These are phyloP conservation scores for Chionoecetes opilio DNA, from an alignment of 1,140 invertebrate genomes.

Conservation along the genomic window DNA sequence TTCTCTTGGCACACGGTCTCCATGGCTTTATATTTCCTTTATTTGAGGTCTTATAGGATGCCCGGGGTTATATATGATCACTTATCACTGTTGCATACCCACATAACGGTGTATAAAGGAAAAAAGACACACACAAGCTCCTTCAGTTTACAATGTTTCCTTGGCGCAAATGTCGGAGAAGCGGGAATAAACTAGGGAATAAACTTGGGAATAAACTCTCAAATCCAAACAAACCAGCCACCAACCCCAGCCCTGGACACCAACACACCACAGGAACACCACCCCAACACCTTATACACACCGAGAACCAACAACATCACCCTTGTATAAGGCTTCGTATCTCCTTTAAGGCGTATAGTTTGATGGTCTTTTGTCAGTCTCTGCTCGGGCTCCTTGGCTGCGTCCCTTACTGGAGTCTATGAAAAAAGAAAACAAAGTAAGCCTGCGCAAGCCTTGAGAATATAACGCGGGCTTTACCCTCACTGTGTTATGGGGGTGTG, in stretches of 20 bases:
- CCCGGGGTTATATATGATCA: slow-evolving; percentile 55
- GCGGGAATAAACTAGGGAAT: too few species aligned
- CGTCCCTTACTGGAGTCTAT: slow-evolving; percentile 58
- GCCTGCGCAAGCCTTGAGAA: slow-evolving; percentile 77
- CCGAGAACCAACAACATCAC: too few species aligned
- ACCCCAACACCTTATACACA: not conserved
- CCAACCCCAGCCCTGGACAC: slow-evolving; percentile 57
- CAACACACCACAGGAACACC: slow-evolving; percentile 14
- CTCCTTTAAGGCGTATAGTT: not conserved
- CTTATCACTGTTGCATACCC: slow-evolving; percentile 61
- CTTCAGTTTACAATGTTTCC: slow-evolving; percentile 79
- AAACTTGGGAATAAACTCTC: slow-evolving; percentile 74
- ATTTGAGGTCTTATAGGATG: slow-evolving; percentile 65
- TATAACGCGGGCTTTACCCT: slow-evolving; percentile 77
- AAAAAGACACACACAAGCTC: slow-evolving; percentile 67
- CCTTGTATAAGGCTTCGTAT: not conserved
- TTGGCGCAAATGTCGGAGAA: slow-evolving; percentile 78
- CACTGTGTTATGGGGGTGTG: not conserved
- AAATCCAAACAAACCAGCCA: slow-evolving; percentile 79
- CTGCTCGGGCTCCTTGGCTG: slow-evolving; percentile 19
- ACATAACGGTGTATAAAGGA: slow-evolving; percentile 67
- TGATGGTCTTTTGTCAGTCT: slow-evolving; percentile 58
- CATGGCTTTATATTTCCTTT: not conserved
- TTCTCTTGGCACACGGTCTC: slow-evolving; percentile 60
- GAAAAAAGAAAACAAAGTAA: slow-evolving; percentile 77